phyloP scores from a whole-genome alignment of 2,797 vertebrate genomes.

The Novumbra hubbsi region DNA sequence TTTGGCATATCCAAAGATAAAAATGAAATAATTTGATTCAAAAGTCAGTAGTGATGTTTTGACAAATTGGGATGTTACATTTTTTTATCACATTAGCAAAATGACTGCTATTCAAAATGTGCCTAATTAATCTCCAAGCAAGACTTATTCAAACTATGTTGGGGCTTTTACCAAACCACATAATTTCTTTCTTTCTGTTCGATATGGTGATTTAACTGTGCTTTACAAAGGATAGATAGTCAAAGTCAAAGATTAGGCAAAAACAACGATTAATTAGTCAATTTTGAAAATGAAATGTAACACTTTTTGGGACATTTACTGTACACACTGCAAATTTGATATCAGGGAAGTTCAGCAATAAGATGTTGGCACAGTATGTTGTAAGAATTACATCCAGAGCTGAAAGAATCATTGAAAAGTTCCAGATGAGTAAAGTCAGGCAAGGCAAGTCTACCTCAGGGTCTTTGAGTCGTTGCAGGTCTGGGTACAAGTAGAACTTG shows the following conservation, averaged over 20 bases:
- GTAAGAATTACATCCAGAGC: not conserved
- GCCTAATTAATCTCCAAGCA: not conserved
- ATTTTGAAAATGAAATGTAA: not conserved
- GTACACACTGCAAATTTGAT: too few species aligned
- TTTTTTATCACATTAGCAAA: not conserved
- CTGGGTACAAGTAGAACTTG: constrained; percentile 96
- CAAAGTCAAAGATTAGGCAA: not conserved
- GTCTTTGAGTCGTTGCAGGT: constrained; percentile 88
- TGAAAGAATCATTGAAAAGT: not conserved
- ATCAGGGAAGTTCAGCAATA: too few species aligned
- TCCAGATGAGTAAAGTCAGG: not conserved
- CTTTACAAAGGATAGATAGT: not conserved
- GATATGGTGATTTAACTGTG: not conserved
- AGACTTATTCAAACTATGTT: not conserved
- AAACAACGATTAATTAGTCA: too few species aligned
- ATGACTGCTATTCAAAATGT: not conserved
- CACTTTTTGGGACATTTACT: too few species aligned
- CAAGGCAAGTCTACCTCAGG: constrained; percentile 80
- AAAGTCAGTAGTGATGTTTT: not conserved
- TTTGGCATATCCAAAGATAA: too few species aligned
- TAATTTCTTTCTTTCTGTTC: not conserved
- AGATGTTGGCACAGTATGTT: not conserved
- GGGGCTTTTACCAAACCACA: not conserved
- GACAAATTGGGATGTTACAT: too few species aligned
- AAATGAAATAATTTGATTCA: too few species aligned